phyloP scores from a whole-genome alignment of 1,140 invertebrate species.

The Platorchestia sp. region DNA sequence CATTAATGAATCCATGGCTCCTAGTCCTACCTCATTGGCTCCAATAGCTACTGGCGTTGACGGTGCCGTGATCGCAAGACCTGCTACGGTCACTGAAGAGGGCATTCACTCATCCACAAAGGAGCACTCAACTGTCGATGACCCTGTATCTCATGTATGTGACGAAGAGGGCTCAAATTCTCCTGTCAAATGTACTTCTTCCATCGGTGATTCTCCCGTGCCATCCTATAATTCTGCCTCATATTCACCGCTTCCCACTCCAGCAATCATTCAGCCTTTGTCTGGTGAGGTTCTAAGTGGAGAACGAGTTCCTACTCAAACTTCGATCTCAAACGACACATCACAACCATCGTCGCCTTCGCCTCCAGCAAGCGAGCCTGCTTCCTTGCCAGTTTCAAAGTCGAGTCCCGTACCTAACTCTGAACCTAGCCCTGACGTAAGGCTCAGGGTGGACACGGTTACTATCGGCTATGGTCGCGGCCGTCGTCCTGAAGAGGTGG shows the following conservation, averaged over 20 bases:
- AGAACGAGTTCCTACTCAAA: neutral
- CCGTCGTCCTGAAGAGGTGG: slow-evolving; percentile 83
- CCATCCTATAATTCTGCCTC: slow-evolving; percentile 20
- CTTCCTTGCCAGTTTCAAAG: neutral
- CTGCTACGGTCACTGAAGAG: slow-evolving; percentile 66
- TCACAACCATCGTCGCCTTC: slow-evolving; percentile 2
- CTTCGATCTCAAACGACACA: neutral
- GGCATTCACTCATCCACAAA: neutral
- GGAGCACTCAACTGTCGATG: neutral
- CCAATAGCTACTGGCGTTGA: slow-evolving; percentile 52
- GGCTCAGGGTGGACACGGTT: slow-evolving; percentile 27
- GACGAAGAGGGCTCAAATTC: neutral
- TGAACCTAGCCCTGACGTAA: neutral
- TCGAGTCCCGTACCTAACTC: neutral
- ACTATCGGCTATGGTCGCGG: slow-evolving; percentile 68
- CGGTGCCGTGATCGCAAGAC: slow-evolving; percentile 64
- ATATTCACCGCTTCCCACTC: neutral
- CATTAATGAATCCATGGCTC: slow-evolving; percentile 56
- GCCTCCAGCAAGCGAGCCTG: neutral
- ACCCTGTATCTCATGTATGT: neutral
- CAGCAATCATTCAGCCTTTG: neutral
- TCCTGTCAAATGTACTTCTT: neutral
- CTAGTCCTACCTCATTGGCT: slow-evolving; percentile 59
- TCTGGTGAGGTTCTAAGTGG: neutral
- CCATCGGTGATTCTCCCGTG: slow-evolving; percentile 23